Conservation (phyloP, 1,140 invertebrate genomes). For the Drosophila bifasciata region DNA sequence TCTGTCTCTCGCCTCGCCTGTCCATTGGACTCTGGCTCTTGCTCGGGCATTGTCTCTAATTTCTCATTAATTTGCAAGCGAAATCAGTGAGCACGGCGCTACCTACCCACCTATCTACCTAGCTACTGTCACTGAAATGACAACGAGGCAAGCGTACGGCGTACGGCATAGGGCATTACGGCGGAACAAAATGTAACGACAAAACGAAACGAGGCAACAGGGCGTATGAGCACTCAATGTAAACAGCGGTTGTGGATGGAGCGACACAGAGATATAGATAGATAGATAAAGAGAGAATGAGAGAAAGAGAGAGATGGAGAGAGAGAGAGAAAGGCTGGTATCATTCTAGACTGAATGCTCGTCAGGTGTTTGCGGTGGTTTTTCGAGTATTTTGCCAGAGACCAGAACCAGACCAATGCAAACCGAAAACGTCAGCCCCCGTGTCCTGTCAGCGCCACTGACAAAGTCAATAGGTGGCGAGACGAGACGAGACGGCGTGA, state of each 20-base stretch:
- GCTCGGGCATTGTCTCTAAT: slow-evolving; percentile 75
- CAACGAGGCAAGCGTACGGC: slow-evolving; percentile 47
- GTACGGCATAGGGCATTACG: background rate
- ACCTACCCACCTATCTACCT: background rate
- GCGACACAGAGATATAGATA: background rate
- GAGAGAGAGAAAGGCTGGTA: slow-evolving; percentile 13
- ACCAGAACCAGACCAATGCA: slow-evolving; percentile 64
- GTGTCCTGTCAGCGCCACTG: slow-evolving; percentile 68
- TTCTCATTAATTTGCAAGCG: slow-evolving; percentile 84
- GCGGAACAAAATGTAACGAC: slow-evolving; percentile 58
- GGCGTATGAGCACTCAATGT: slow-evolving; percentile 74
- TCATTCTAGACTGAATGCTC: slow-evolving; percentile 65
- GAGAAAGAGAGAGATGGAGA: too few species aligned
- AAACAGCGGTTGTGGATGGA: slow-evolving; percentile 36
- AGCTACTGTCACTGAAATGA: slow-evolving; percentile 38
- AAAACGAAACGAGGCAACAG: slow-evolving; percentile 72
- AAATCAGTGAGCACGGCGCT: slow-evolving; percentile 76
- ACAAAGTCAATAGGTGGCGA: slow-evolving; percentile 69
- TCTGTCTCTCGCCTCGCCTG: background rate
- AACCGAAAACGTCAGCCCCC: slow-evolving; percentile 40
- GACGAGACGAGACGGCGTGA: background rate
- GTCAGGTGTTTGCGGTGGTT: slow-evolving; percentile 80
- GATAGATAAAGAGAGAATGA: background rate
- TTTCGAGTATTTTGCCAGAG: slow-evolving; percentile 71
- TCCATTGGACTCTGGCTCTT: slow-evolving; percentile 28